Evolutionary conservation across 2,113 vertebrate genomes (phyloP).

Genomic region (Xyliphius kryptos): DNA sequence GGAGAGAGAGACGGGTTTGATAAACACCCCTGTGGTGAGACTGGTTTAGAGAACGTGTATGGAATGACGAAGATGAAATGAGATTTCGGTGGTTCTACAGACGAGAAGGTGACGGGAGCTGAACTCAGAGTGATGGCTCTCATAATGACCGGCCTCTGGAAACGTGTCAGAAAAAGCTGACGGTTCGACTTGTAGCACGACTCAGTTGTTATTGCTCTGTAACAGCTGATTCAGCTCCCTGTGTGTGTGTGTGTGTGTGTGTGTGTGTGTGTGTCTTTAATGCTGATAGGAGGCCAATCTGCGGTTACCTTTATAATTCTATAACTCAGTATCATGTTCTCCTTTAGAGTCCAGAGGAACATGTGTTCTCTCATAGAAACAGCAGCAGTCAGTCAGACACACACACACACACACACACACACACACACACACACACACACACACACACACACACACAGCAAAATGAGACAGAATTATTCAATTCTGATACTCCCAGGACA

Average conservation of each 20-base stretch:
- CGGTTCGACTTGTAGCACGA: slow-evolving; percentile 10
- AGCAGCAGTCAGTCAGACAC: slow-evolving; percentile 2
- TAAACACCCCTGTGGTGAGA: too few species aligned
- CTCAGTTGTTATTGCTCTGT: slow-evolving; percentile 24
- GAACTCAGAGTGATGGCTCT: not conserved
- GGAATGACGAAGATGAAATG: too few species aligned
- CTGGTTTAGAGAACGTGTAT: too few species aligned
- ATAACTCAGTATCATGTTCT: not conserved
- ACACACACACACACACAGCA: slow-evolving; percentile 1
- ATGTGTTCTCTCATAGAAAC: not conserved
- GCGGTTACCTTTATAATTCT: not conserved
- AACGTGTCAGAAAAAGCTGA: slow-evolving; percentile 30
- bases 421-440: not conserved
- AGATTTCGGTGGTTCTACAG: too few species aligned
- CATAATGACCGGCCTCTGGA: slow-evolving; percentile 16
- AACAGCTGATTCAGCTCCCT: slow-evolving; percentile 29
- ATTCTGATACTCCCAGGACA: too few species aligned
- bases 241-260: not conserved
- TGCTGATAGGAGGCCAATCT: slow-evolving; percentile 19
- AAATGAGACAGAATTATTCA: slow-evolving; percentile 27
- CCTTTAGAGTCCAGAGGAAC: too few species aligned
- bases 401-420: slow-evolving; percentile 6
- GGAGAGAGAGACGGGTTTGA: too few species aligned
- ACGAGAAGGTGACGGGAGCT: too few species aligned
- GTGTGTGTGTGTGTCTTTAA: slow-evolving; percentile 5